Conservation (phyloP, 2,113 vertebrate genomes). For the Lasiurus borealis region DNA sequence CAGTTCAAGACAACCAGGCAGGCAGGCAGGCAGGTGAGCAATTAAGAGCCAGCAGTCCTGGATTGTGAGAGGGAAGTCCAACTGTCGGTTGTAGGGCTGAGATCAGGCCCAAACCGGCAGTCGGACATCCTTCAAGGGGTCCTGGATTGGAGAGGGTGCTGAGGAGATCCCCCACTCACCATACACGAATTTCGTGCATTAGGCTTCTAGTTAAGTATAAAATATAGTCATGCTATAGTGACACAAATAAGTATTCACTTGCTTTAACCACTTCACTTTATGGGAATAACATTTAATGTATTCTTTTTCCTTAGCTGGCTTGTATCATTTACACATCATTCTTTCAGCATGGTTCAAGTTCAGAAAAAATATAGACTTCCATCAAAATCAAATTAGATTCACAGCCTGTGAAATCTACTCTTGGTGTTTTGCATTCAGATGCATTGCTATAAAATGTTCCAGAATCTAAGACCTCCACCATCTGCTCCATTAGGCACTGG, state of each 20-base stretch:
- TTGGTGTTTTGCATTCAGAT: constrained; percentile 77
- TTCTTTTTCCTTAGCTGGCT: constrained; percentile 35
- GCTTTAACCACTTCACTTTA: constrained; percentile 34
- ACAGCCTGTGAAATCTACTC: constrained; percentile 71
- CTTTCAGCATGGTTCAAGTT: constrained; percentile 60
- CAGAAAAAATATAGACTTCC: constrained; percentile 69
- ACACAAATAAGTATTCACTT: not conserved
- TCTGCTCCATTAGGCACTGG: constrained; percentile 79
- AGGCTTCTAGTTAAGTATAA: not conserved
- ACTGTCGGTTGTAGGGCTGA: too few species aligned
- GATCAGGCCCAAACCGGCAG: too few species aligned
- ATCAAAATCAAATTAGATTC: constrained; percentile 75
- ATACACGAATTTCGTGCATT: too few species aligned
- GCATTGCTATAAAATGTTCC: constrained; percentile 72
- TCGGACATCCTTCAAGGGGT: too few species aligned
- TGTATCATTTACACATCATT: constrained; percentile 56
- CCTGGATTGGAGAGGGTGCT: too few species aligned
- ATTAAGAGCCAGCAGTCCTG: too few species aligned
- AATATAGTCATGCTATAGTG: constrained; percentile 16
- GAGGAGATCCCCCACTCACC: too few species aligned
- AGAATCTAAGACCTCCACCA: constrained; percentile 79
- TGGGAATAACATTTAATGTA: constrained; percentile 42
- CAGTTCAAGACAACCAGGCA: too few species aligned
- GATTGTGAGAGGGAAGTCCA: too few species aligned
- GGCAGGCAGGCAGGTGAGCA: too few species aligned